Evolutionary conservation across 2,888 invertebrate genomes (phyloP).

Genomic region (Operophtera brumata): DNA sequence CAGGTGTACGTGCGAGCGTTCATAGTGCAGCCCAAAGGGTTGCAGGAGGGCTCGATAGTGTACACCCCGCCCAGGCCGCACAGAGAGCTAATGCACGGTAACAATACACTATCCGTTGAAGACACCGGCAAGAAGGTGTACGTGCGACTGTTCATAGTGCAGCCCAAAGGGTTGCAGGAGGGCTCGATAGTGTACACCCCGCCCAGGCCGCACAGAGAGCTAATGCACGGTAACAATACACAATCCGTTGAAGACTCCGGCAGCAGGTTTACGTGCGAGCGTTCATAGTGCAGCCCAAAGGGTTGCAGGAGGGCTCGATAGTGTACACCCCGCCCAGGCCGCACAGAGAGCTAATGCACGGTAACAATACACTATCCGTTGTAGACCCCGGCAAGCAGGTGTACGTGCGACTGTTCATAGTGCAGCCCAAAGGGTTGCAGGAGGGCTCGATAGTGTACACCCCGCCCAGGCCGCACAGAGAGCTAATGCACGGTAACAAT

Average conservation of each 20-base stretch:
- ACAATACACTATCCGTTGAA: too few relatives aligned
- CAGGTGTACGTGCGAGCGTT: constrained; percentile 79
- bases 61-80: constrained; percentile 71
- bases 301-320: constrained; percentile 91
- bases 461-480: constrained; percentile 51
- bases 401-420: constrained; percentile 83
- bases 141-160: constrained; percentile 86
- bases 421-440: constrained; percentile 94
- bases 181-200: constrained; percentile 85
- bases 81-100: constrained; percentile 29
- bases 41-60: constrained; percentile 90
- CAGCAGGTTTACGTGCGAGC: constrained; percentile 66
- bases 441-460: constrained; percentile 87
- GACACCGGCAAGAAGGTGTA: constrained; percentile 42
- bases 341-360: constrained; percentile 29
- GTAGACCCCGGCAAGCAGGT: constrained; percentile 39
- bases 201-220: constrained; percentile 42
- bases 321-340: constrained; percentile 77
- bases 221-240: constrained; percentile 21
- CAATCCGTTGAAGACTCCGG: constrained; percentile 25
- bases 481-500: constrained; percentile 19
- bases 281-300: constrained; percentile 93
- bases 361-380: too few relatives aligned
- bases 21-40: constrained; percentile 92
- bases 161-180: constrained; percentile 94